phyloP scores from a whole-genome alignment of 2,113 vertebrate species.

The Polypterus senegalus region DNA sequence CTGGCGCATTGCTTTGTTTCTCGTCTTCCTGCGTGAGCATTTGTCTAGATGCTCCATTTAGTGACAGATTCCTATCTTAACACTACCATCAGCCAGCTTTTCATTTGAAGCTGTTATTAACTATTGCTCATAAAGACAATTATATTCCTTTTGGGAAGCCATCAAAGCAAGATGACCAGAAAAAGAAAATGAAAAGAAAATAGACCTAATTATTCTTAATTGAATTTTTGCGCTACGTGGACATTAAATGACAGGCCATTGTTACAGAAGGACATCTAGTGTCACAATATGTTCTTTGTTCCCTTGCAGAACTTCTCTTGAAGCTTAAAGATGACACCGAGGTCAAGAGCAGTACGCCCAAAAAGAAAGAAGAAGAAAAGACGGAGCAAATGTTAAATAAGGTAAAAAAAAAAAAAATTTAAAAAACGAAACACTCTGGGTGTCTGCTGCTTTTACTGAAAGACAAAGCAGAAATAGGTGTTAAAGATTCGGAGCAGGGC shows the following conservation, averaged over 20 bases:
- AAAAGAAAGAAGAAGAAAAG: constrained; percentile 52
- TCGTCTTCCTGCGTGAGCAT: no score
- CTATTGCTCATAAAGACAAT: neutral
- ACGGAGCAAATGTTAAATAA: constrained; percentile 61
- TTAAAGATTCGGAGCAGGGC: neutral
- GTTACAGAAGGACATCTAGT: constrained; percentile 36
- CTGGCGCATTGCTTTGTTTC: no score
- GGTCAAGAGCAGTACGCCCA: constrained; percentile 56
- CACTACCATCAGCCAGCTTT: neutral
- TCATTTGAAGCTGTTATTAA: neutral
- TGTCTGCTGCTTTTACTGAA: neutral
- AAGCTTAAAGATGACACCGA: constrained; percentile 46
- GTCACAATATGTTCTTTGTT: constrained; percentile 58
- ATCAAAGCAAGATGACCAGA: constrained; percentile 1
- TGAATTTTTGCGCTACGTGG: constrained; percentile 41
- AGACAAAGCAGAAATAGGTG: neutral
- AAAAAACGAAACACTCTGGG: neutral
- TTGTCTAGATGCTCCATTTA: no score
- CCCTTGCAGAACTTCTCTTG: constrained; percentile 54
- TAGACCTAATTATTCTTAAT: constrained; percentile 54
- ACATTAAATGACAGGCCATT: constrained; percentile 36
- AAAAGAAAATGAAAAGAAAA: constrained; percentile 39
- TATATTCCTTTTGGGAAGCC: neutral
- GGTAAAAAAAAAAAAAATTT: constrained; percentile 47
- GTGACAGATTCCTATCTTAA: no score